These are phyloP conservation scores for Lordiphosa fenestrarum DNA, from an alignment of 2,888 invertebrate genomes.

Conservation along the genomic window DNA sequence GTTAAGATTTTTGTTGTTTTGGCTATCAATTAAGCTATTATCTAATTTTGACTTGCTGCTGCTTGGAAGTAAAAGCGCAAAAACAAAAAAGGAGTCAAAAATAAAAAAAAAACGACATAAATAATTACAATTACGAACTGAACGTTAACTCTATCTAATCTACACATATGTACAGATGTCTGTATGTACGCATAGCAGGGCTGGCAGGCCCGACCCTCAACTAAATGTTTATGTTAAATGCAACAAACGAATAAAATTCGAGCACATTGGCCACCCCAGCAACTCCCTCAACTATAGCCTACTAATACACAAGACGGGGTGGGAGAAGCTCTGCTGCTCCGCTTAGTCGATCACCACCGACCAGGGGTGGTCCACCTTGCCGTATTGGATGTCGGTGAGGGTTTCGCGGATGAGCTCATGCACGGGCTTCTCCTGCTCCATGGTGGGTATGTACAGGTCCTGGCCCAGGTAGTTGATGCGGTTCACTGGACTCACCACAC, in stretches of 20 bases:
- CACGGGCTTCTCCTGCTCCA: slow-evolving; percentile 87
- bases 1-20: slow-evolving; percentile 10
- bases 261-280: slow-evolving; percentile 56
- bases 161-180: slow-evolving; percentile 29
- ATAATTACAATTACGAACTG: slow-evolving; percentile 38
- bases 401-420: slow-evolving; percentile 87
- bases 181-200: slow-evolving; percentile 11
- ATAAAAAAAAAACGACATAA: slow-evolving; percentile 27
- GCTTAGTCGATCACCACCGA: slow-evolving; percentile 84
- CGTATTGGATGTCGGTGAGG: slow-evolving; percentile 94
- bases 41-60: slow-evolving; percentile 25
- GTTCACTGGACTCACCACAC: slow-evolving; percentile 95
- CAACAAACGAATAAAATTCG: slow-evolving; percentile 63
- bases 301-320: slow-evolving; percentile 70
- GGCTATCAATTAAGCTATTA: slow-evolving; percentile 5
- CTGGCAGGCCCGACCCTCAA: slow-evolving; percentile 12
- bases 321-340: not conserved
- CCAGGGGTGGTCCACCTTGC: slow-evolving; percentile 91
- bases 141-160: slow-evolving; percentile 17
- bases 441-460: slow-evolving; percentile 86
- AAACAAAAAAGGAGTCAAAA: slow-evolving; percentile 21
- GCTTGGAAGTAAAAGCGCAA: slow-evolving; percentile 58
- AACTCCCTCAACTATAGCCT: slow-evolving; percentile 54
- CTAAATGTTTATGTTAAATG: slow-evolving; percentile 36
- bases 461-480: slow-evolving; percentile 89